phyloP scores from a whole-genome alignment of 2,888 invertebrate species.

The Dermolepida albohirtum region DNA sequence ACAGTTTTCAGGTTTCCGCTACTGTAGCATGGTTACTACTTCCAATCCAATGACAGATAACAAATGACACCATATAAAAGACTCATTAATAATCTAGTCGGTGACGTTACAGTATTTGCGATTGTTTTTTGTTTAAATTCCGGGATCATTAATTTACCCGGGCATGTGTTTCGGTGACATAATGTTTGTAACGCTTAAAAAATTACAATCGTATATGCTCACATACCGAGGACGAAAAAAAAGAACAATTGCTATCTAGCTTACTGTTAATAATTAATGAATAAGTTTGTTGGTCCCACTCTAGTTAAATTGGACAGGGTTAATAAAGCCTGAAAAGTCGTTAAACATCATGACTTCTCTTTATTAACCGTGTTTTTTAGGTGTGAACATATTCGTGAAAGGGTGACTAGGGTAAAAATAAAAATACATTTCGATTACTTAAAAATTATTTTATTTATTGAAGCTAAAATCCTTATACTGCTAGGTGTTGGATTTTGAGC shows the following conservation, averaged over 20 bases:
- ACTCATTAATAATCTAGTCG: conserved; percentile 39
- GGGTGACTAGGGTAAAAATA: neutral
- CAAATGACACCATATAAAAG: conserved; percentile 41
- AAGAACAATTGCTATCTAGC: conserved; percentile 1
- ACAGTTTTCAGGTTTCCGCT: conserved; percentile 17
- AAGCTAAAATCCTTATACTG: no score
- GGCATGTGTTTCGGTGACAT: conserved; percentile 35
- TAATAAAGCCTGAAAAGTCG: conserved; percentile 29
- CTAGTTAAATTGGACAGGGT: conserved; percentile 17
- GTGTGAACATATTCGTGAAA: conserved; percentile 2
- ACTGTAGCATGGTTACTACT: conserved; percentile 15
- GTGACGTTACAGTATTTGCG: conserved; percentile 36
- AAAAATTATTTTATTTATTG: no score
- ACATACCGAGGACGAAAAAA: neutral
- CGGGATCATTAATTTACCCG: conserved; percentile 35
- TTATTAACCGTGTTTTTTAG: conserved; percentile 2
- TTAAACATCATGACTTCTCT: conserved; percentile 2
- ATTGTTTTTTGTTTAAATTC: conserved; percentile 41
- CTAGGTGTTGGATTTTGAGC: no score
- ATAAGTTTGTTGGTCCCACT: conserved; percentile 21
- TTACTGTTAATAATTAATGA: conserved; percentile 32
- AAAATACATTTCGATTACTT: no score
- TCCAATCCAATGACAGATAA: conserved; percentile 38
- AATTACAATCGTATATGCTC: conserved; percentile 17
- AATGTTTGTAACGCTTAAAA: conserved; percentile 34